Evolutionary conservation across 2,888 invertebrate species (phyloP).

Genomic region (Idaea straminata): DNA sequence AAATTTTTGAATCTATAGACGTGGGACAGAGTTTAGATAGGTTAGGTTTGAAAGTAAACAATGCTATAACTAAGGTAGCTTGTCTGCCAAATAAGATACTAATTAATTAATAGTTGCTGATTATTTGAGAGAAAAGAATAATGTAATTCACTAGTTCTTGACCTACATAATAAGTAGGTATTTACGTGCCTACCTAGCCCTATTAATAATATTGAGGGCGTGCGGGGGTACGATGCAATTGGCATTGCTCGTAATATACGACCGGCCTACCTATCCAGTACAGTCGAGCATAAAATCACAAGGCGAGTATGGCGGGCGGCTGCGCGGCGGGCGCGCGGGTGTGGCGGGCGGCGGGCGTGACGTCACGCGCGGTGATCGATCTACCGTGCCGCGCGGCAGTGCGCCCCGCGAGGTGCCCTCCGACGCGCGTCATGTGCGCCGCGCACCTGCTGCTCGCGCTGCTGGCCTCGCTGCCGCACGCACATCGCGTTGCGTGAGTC

Average conservation of each 20-base stretch:
- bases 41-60: no score
- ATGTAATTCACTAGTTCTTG: no score
- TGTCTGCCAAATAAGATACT: no score
- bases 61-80: no score
- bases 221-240: background rate
- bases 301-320: slow-evolving; percentile 7
- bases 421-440: slow-evolving; percentile 41
- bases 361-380: slow-evolving; percentile 15
- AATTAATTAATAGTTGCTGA: no score
- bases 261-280: background rate
- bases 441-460: slow-evolving; percentile 47
- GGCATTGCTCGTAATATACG: background rate
- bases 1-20: no score
- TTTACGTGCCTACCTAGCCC: background rate
- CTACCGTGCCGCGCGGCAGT: slow-evolving; percentile 30
- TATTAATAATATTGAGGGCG: background rate
- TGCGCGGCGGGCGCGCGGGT: slow-evolving; percentile 17
- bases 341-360: slow-evolving; percentile 18
- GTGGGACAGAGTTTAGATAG: no score
- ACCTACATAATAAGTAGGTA: no score
- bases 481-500: slow-evolving; percentile 43
- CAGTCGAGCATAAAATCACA: background rate
- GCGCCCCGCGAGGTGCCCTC: slow-evolving; percentile 34
- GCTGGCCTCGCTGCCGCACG: slow-evolving; percentile 48
- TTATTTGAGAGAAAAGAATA: no score